Conservation (phyloP, 2,113 vertebrate genomes). For the Halcyon senegalensis region DNA sequence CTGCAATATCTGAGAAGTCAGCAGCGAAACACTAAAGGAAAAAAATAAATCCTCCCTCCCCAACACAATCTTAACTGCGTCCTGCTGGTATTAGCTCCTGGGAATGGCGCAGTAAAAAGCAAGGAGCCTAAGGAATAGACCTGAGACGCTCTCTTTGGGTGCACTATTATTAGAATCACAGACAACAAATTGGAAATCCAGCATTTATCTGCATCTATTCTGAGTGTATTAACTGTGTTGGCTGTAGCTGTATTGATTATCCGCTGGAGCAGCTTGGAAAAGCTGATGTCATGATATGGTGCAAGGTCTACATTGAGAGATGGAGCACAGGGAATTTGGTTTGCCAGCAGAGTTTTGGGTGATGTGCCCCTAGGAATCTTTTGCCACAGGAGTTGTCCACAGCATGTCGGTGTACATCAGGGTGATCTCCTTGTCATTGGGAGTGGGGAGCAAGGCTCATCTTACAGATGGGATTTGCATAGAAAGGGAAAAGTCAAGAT, state of each 20-base stretch:
- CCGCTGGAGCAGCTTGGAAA: background rate
- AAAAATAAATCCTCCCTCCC: background rate
- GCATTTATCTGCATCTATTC: conserved; percentile 34
- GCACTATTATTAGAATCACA: conserved; percentile 30
- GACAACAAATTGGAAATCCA: conserved; percentile 1
- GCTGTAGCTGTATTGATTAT: conserved; percentile 24
- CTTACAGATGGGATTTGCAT: background rate
- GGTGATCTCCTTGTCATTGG: background rate
- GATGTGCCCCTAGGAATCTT: rapidly evolving
- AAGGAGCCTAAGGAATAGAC: conserved; percentile 8
- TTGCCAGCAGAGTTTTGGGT: background rate
- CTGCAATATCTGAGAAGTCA: background rate
- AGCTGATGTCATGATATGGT: background rate
- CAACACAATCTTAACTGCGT: background rate
- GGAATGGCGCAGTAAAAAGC: background rate
- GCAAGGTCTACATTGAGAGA: background rate
- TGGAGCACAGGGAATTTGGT: background rate
- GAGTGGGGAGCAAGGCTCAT: background rate
- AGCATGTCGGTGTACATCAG: background rate
- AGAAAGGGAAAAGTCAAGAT: background rate
- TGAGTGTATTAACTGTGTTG: background rate
- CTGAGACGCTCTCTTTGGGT: background rate
- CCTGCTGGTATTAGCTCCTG: background rate
- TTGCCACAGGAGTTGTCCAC: background rate
- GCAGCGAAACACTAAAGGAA: background rate